Percentiles rank a stretch among this genome's conserved stretches.
Conservation (phyloP, 2,113 vertebrate species). For the Malurus cyaneus region DNA sequence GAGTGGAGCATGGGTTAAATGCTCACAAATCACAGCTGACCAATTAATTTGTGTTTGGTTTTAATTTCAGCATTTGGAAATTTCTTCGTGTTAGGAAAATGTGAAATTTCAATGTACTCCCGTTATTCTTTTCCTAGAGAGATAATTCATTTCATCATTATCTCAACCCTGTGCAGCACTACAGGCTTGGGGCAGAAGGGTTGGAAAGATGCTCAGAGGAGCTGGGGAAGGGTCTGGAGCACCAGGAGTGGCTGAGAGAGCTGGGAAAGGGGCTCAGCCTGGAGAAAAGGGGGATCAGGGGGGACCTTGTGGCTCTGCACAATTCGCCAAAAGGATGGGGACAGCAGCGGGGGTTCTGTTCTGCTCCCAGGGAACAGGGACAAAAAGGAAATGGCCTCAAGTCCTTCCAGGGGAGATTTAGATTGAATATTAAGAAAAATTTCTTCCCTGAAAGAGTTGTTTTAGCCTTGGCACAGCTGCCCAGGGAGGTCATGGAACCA, state of each 20-base stretch:
- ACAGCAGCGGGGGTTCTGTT: fast-evolving
- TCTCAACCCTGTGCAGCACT: background rate
- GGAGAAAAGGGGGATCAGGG: background rate
- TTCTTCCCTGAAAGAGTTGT: background rate
- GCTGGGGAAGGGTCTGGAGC: background rate
- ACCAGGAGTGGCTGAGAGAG: fast-evolving
- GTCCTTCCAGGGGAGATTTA: background rate
- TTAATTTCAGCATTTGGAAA: background rate
- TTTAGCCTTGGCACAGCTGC: background rate
- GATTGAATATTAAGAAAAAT: background rate
- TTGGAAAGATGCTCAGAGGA: background rate
- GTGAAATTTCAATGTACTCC: background rate
- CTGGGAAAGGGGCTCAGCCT: background rate
- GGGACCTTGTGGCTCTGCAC: background rate
- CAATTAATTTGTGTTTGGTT: background rate
- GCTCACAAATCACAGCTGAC: background rate
- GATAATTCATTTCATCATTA: background rate
- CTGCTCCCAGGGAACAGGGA: background rate
- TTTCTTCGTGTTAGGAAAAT: background rate
- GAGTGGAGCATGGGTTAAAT: background rate
- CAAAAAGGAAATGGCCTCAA: fast-evolving
- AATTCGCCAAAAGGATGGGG: background rate
- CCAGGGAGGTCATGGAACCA: background rate
- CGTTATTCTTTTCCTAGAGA: background rate
- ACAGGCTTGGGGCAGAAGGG: background rate